These are phyloP conservation scores for Semotilus atromaculatus DNA, from an alignment of 2,797 vertebrate genomes.

Conservation along the genomic window DNA sequence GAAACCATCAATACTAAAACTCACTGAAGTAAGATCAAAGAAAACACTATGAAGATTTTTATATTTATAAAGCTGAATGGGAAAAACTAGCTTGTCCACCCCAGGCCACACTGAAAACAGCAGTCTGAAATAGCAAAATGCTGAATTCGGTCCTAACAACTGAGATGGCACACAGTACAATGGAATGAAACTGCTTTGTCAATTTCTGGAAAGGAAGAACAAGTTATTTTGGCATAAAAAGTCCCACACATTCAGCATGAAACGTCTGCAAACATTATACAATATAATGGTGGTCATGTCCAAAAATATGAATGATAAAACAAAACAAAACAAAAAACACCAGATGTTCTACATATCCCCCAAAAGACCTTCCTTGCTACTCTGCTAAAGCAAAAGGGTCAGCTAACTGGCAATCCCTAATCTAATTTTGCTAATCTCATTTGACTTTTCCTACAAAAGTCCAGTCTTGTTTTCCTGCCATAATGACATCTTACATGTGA, in stretches of 20 bases:
- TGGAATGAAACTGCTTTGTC: conserved; percentile 34
- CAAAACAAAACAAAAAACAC: conserved; percentile 17
- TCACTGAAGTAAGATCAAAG: conserved; percentile 30
- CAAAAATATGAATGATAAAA: neutral
- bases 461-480: conserved; percentile 71
- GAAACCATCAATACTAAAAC: neutral
- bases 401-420: conserved; percentile 70
- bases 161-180: conserved; percentile 24
- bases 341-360: neutral
- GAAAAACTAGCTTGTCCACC: conserved; percentile 31
- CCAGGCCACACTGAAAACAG: conserved; percentile 32
- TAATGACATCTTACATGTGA: conserved; percentile 7
- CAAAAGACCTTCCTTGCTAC: neutral
- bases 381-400: conserved; percentile 48
- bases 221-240: conserved; percentile 6
- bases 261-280: neutral
- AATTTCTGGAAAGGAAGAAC: conserved; percentile 9
- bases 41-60: conserved; percentile 30
- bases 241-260: conserved; percentile 24
- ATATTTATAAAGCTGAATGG: conserved; percentile 15
- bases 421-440: conserved; percentile 76
- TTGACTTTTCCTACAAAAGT: conserved; percentile 74
- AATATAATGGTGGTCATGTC: neutral
- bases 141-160: conserved; percentile 32
- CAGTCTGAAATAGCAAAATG: conserved; percentile 44